phyloP scores from a whole-genome alignment of 2,888 invertebrate genomes.

The Drosophila hawaiiensis region DNA sequence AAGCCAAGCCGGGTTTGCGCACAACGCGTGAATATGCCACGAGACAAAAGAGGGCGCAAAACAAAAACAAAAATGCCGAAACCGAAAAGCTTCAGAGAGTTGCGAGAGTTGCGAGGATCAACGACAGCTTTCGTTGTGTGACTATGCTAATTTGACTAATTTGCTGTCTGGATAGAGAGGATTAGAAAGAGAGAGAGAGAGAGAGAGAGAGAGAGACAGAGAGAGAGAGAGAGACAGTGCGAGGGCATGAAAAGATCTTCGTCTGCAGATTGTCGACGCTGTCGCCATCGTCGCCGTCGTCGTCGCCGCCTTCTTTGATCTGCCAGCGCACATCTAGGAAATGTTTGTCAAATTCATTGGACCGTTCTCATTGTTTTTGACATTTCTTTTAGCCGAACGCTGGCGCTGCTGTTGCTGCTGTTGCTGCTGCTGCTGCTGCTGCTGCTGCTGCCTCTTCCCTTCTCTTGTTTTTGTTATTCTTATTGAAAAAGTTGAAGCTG shows the following conservation, averaged over 20 bases:
- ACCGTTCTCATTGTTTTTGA: conserved; percentile 86
- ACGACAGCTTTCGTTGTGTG: conserved; percentile 52
- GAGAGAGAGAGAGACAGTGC: conserved; percentile 1
- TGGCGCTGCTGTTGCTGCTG: conserved; percentile 27
- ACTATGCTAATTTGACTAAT: conserved; percentile 75
- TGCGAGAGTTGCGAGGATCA: conserved; percentile 36
- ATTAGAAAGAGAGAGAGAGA: background rate
- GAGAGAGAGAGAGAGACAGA: background rate
- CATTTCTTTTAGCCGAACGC: conserved; percentile 80
- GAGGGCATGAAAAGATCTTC: conserved; percentile 22
- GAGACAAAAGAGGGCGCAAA: conserved; percentile 67
- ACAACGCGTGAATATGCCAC: conserved; percentile 83
- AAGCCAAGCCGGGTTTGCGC: conserved; percentile 74
- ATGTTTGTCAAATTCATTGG: conserved; percentile 86
- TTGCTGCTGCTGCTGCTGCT: conserved; percentile 10
- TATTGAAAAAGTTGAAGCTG: conserved; percentile 17
- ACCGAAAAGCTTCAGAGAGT: conserved; percentile 10
- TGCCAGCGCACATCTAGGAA: conserved; percentile 86
- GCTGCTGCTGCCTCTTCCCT: conserved; percentile 9
- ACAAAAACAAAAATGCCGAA: conserved; percentile 2
- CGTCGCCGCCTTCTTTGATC: conserved; percentile 81
- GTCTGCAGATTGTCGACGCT: conserved; percentile 63
- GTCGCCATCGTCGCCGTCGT: conserved; percentile 54
- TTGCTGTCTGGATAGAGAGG: conserved; percentile 35
- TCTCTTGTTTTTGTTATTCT: conserved; percentile 3